Percentiles rank a stretch among this genome's conserved stretches.
phyloP scores from a whole-genome alignment of 2,113 vertebrate species.

The Blennius ocellaris region DNA sequence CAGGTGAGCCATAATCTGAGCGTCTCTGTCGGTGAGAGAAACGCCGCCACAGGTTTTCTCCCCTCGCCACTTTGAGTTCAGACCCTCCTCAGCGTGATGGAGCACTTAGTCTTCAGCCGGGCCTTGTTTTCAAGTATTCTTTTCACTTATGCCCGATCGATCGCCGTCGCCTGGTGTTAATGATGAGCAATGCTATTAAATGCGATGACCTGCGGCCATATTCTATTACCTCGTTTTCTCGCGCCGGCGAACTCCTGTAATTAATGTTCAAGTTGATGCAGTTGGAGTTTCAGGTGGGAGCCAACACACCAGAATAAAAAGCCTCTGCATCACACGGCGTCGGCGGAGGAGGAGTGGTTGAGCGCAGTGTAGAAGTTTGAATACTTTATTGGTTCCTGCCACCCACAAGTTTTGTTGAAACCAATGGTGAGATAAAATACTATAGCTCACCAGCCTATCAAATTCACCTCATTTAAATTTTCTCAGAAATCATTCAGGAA shows the following conservation, averaged over 20 bases:
- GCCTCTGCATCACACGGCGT: slow-evolving; percentile 2
- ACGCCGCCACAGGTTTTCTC: too few species aligned
- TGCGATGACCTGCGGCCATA: slow-evolving; percentile 68
- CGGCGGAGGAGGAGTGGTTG: slow-evolving; percentile 9
- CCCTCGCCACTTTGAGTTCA: slow-evolving; percentile 43
- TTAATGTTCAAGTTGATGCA: slow-evolving; percentile 57
- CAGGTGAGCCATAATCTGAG: too few species aligned
- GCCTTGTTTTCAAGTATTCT: slow-evolving; percentile 69
- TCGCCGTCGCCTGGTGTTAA: slow-evolving; percentile 72
- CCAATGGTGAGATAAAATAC: slow-evolving; percentile 62
- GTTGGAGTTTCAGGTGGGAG: slow-evolving; percentile 20
- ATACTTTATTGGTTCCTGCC: slow-evolving; percentile 52
- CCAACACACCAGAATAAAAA: slow-evolving; percentile 57
- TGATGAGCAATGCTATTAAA: slow-evolving; percentile 79
- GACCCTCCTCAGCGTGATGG: slow-evolving; percentile 59
- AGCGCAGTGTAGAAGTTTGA: slow-evolving; percentile 47
- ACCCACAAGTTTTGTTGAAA: slow-evolving; percentile 39
- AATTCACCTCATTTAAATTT: slow-evolving; percentile 50
- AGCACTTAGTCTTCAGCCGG: slow-evolving; percentile 58
- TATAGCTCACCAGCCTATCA: slow-evolving; percentile 30
- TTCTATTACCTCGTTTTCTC: slow-evolving; percentile 58
- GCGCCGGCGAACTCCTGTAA: slow-evolving; percentile 48
- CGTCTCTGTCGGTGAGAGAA: too few species aligned
- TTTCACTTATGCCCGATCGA: slow-evolving; percentile 71
- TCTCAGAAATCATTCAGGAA: slow-evolving; percentile 34